Base-by-base conservation (phyloP, 2,888 invertebrate genomes). In the Eretmocerus hayati region DNA sequence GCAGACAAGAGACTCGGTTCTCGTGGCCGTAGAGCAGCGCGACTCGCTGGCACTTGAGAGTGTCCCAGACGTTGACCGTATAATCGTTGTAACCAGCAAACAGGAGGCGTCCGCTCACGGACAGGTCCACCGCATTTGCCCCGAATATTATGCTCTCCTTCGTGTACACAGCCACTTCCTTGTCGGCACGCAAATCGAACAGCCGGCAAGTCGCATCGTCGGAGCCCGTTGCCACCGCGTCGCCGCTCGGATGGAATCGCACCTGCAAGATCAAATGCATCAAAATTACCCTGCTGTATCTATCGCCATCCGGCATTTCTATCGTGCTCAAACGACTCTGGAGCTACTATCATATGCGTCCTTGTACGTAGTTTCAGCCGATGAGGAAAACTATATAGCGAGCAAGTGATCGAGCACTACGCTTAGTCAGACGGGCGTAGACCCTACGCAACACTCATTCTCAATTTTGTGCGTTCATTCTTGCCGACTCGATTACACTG, bases 11-110 rank as follows among this genome's bases (percentile, higher is more conserved):
- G 36, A 95, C 92, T 64, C 95, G 80, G 75, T 96, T 95, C 75
- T 96, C 96, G 75, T 96, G 96, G 2, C 94, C 95, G 72, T 93
- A 93, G 49, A 96, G 75, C 59, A 94, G 81, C 66, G 90, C 87
- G 41, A 94, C 85, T 55, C 96, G 81, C 62, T 83, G 83, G 59
- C 91, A 92, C 70, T 97, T 97, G 56, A 99, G 77, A 31, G 94
- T 92, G 75, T 99, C 99, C 99, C 99, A 99, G 30, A 95, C 89
- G 74, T 95, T 93, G 45, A 97, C 92, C 30, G 95, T 96, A 74
- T 97, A 95, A 76, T 99, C 99, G 72, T 94, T 92, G 76, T 99
- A 97, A 50, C 96, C 99, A 60, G 96, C 95, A 77, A 99, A 97
- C 61, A 99, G 76, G 56, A 99, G 77, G 16, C 99, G 87, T 19